A percentile compares a stretch with the other conserved stretches of the same genome.
Conservation (phyloP, 2,113 vertebrate species). For the Craseonycteris thonglongyai region DNA sequence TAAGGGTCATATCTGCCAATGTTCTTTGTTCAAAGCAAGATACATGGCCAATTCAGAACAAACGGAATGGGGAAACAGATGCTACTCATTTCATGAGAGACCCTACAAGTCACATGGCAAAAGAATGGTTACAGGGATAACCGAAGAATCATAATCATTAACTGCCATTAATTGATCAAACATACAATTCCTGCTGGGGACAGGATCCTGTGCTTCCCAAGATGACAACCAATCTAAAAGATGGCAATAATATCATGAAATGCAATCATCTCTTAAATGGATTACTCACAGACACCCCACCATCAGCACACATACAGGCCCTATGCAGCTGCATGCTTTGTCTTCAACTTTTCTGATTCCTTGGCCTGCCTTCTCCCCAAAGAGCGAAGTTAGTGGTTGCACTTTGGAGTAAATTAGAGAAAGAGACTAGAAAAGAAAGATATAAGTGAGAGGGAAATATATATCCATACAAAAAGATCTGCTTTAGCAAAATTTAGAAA, state of each 20-base stretch:
- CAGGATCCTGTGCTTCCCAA: neutral
- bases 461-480: neutral
- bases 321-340: neutral
- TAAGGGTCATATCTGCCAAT: neutral
- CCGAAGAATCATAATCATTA: neutral
- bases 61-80: neutral
- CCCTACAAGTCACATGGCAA: neutral
- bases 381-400: neutral
- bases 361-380: neutral
- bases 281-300: neutral
- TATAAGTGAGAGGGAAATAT: neutral
- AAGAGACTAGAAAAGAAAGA: neutral
- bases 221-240: neutral
- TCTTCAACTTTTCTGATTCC: neutral
- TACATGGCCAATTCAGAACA: neutral
- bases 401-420: neutral
- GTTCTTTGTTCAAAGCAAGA: neutral
- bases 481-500: neutral
- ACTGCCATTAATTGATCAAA: neutral
- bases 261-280: neutral
- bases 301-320: neutral
- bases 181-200: neutral
- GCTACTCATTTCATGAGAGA: neutral
- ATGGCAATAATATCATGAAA: neutral
- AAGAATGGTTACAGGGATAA: neutral